Conservation (phyloP, 2,888 invertebrate species). For the Agrotis exclamationis region DNA sequence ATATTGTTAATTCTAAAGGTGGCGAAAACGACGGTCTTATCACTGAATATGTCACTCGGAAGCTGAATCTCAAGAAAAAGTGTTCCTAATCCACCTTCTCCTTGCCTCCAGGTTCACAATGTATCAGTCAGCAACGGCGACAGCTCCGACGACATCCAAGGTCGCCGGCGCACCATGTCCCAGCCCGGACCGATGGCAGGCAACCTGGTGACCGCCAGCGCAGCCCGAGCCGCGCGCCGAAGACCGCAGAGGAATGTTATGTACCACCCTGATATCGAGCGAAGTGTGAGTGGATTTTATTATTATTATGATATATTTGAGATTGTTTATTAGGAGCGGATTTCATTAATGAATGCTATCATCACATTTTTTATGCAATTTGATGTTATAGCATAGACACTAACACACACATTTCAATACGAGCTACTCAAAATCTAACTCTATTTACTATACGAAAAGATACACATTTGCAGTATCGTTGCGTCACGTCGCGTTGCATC, state of each 20-base stretch:
- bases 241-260: conserved; percentile 79
- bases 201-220: conserved; percentile 79
- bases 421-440: too few relatives aligned
- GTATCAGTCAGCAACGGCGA: conserved; percentile 70
- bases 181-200: conserved; percentile 84
- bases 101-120: conserved; percentile 77
- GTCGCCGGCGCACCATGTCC: conserved; percentile 81
- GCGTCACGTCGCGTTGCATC: too few relatives aligned
- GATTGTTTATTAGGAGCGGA: too few relatives aligned
- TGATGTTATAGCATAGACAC: too few relatives aligned
- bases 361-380: too few relatives aligned
- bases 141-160: conserved; percentile 67
- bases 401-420: too few relatives aligned
- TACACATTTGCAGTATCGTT: too few relatives aligned
- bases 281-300: conserved; percentile 70
- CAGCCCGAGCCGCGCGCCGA: conserved; percentile 80
- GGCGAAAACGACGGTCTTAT: too few relatives aligned
- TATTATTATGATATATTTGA: too few relatives aligned
- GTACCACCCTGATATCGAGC: conserved; percentile 81
- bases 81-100: neutral
- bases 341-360: too few relatives aligned
- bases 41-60: neutral
- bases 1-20: too few relatives aligned
- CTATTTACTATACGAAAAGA: too few relatives aligned
- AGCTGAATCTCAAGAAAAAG: neutral